These are phyloP conservation scores for Drosophila sturtevanti DNA, from an alignment of 1,140 invertebrate species.

Conservation along the genomic window DNA sequence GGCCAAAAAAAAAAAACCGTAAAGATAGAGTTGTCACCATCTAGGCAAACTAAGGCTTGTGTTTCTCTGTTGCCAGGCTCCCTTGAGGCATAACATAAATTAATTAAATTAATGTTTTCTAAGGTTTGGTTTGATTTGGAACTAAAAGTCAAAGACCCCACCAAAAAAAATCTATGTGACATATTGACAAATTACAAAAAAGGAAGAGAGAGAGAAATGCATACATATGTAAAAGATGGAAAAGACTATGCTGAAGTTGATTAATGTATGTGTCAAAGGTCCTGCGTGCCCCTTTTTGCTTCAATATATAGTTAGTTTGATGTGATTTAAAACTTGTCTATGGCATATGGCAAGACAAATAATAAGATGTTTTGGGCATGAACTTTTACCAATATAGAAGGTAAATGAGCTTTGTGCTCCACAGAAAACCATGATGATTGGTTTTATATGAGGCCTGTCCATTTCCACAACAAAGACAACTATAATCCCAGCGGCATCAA, in stretches of 20 bases:
- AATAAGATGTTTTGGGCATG: background rate
- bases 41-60: background rate
- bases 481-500: background rate
- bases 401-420: background rate
- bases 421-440: conserved; percentile 33
- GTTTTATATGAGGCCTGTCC: conserved; percentile 16
- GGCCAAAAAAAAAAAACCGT: too few relatives aligned
- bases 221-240: background rate
- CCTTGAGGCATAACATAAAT: conserved; percentile 61
- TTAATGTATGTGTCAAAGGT: conserved; percentile 52
- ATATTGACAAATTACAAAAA: conserved; percentile 69
- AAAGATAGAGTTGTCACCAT: conserved; percentile 53
- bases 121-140: conserved; percentile 23
- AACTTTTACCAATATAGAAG: conserved; percentile 6
- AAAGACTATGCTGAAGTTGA: conserved; percentile 57
- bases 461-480: background rate
- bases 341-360: conserved; percentile 41
- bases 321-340: conserved; percentile 57
- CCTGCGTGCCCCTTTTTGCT: conserved; percentile 9
- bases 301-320: conserved; percentile 34
- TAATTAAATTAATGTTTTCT: conserved; percentile 75
- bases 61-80: conserved; percentile 56
- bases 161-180: conserved; percentile 35
- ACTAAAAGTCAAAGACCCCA: conserved; percentile 43
- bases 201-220: background rate